These are phyloP conservation scores for Nasonovia ribisnigri DNA, from an alignment of 2,888 invertebrate species.

Conservation along the genomic window DNA sequence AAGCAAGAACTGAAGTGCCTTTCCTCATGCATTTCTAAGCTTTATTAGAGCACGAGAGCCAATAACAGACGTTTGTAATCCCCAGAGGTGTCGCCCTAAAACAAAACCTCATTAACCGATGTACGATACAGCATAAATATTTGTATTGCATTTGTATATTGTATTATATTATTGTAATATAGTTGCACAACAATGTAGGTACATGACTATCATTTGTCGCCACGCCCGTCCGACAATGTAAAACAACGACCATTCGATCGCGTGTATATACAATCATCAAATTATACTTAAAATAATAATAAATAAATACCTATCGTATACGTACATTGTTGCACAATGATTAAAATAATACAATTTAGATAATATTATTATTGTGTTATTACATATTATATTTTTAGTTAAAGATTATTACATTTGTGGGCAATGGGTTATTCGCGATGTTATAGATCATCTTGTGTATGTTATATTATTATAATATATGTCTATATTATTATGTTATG, in stretches of 20 bases:
- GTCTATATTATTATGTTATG: not conserved
- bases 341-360: not conserved
- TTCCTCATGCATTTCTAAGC: constrained; percentile 66
- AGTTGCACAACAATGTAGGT: not conserved
- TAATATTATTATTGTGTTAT: not conserved
- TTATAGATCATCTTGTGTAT: not conserved
- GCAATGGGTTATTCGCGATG: not conserved
- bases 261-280: not conserved
- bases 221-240: not conserved
- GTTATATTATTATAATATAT: not conserved
- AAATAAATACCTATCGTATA: not conserved
- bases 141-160: not conserved
- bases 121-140: not conserved
- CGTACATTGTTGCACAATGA: not conserved
- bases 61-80: constrained; percentile 72
- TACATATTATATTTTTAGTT: not conserved
- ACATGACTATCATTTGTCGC: not conserved
- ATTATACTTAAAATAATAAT: not conserved
- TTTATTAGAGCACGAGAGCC: constrained; percentile 69
- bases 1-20: constrained; percentile 64
- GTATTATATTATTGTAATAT: not conserved
- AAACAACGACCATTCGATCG: not conserved
- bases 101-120: constrained; percentile 58
- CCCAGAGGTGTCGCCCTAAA: constrained; percentile 70
- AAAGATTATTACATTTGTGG: not conserved